phyloP scores from a whole-genome alignment of 2,113 vertebrate genomes.

The Dasyprocta punctata region DNA sequence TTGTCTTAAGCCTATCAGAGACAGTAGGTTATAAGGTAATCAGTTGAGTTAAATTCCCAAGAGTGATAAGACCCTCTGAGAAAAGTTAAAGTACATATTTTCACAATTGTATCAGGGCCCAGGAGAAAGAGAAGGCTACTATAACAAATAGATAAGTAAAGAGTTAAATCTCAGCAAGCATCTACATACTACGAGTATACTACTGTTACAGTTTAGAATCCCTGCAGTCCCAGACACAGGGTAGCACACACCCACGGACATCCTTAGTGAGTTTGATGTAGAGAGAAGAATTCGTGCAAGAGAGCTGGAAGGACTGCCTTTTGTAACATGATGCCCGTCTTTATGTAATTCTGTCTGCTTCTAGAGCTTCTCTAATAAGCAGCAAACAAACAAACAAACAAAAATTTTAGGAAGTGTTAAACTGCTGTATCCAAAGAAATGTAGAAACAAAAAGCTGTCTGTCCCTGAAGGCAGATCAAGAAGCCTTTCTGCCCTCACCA shows the following conservation, averaged over 20 bases:
- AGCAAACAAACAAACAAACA: neutral
- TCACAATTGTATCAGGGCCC: neutral
- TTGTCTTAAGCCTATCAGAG: neutral
- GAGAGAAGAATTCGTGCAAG: neutral
- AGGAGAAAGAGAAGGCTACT: neutral
- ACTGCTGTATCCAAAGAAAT: neutral
- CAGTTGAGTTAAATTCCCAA: neutral
- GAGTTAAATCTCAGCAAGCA: neutral
- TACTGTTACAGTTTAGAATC: neutral
- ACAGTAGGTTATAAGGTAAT: neutral
- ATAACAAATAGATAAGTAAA: neutral
- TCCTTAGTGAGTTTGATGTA: fast-evolving
- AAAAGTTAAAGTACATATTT: neutral
- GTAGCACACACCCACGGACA: fast-evolving
- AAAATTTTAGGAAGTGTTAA: neutral
- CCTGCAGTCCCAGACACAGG: neutral
- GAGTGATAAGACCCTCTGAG: neutral
- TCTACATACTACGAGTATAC: neutral
- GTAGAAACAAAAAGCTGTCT: neutral
- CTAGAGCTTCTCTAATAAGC: neutral
- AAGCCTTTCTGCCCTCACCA: neutral
- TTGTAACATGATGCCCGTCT: neutral
- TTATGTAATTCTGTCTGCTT: neutral
- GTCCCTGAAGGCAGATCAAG: neutral
- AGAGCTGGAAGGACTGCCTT: neutral